Conservation (phyloP, 2,888 invertebrate genomes). For the Cantharis rufa region DNA sequence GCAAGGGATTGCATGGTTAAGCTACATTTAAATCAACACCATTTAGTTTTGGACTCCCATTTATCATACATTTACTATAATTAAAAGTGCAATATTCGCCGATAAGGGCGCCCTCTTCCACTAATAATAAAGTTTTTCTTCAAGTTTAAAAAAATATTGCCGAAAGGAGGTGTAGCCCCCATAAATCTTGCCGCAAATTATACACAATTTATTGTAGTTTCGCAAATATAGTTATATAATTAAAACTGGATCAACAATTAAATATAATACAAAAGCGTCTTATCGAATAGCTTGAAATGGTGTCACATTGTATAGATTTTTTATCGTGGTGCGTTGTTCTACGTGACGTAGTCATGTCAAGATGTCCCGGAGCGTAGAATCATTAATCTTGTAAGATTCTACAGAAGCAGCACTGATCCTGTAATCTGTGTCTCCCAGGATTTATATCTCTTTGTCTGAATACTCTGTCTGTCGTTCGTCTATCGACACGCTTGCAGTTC, state of each 20-base stretch:
- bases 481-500: conserved; percentile 33
- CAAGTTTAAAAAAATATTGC: not conserved
- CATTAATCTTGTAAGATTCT: conserved; percentile 51
- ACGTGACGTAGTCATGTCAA: conserved; percentile 50
- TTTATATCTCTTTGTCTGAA: conserved; percentile 52
- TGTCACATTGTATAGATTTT: conserved; percentile 47
- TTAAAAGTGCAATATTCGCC: conserved; percentile 22
- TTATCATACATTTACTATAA: conserved; percentile 30
- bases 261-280: conserved; percentile 30
- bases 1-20: conserved; percentile 29
- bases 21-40: conserved; percentile 30
- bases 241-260: not conserved
- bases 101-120: conserved; percentile 20
- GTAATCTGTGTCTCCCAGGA: conserved; percentile 53
- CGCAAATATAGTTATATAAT: not conserved
- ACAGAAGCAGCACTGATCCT: conserved; percentile 48
- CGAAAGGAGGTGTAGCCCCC: not conserved
- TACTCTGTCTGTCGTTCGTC: conserved; percentile 45
- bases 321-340: conserved; percentile 48
- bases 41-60: conserved; percentile 22
- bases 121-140: not conserved
- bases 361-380: conserved; percentile 49
- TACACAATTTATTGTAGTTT: not conserved
- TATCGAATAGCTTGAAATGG: conserved; percentile 31
- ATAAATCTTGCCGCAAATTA: not conserved